phyloP scores from a whole-genome alignment of 2,888 invertebrate genomes.

The Ornithoptera alexandrae region DNA sequence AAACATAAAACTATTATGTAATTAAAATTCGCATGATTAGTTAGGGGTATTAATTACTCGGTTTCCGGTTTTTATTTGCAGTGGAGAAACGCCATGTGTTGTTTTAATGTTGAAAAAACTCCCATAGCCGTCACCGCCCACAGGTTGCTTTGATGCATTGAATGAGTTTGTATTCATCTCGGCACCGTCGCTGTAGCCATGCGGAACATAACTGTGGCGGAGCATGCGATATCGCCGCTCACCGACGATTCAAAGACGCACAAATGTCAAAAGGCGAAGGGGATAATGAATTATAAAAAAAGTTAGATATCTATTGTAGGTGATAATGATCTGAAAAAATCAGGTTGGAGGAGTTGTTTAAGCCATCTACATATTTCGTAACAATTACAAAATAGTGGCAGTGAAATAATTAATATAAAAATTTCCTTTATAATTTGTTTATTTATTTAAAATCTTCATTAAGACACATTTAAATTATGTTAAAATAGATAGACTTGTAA shows the following conservation, averaged over 20 bases:
- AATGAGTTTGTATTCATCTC: constrained; percentile 54
- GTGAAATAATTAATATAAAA: too few species aligned
- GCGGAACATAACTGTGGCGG: constrained; percentile 51
- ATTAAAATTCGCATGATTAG: constrained; percentile 41
- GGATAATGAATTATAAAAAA: not conserved
- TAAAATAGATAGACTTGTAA: too few species aligned
- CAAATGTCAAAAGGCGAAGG: constrained; percentile 12
- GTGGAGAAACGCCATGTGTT: constrained; percentile 54
- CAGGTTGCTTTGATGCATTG: constrained; percentile 34
- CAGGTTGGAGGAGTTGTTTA: too few species aligned
- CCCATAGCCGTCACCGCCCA: constrained; percentile 46
- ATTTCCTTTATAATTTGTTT: too few species aligned
- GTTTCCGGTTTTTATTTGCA: constrained; percentile 48
- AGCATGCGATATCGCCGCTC: constrained; percentile 50
- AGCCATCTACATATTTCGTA: too few species aligned
- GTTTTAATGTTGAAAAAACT: constrained; percentile 55
- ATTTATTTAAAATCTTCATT: too few species aligned
- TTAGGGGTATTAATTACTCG: constrained; percentile 45
- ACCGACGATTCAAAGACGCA: constrained; percentile 10
- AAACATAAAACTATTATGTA: constrained; percentile 26
- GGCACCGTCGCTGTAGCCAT: constrained; percentile 34
- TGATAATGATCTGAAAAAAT: not conserved
- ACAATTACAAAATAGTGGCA: too few species aligned
- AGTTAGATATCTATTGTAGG: not conserved
- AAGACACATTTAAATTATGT: too few species aligned